Conservation (phyloP, 2,888 invertebrate species). For the Merodon equestris region DNA sequence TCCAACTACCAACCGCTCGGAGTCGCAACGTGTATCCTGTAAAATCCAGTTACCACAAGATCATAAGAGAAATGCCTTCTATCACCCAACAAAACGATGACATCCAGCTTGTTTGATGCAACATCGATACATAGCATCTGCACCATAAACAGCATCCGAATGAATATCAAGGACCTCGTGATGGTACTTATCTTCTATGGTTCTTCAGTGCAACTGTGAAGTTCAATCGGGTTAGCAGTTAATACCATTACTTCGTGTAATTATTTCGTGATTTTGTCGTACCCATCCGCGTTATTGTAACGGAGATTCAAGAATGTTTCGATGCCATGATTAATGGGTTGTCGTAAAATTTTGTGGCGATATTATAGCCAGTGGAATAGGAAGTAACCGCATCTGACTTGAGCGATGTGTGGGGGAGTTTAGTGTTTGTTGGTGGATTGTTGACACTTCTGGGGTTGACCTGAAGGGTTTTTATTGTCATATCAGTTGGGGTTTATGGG, state of each 20-base stretch:
- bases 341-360: not conserved
- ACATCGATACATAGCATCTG: slow-evolving; percentile 39
- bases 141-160: slow-evolving; percentile 53
- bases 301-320: not conserved
- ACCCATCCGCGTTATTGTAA: not conserved
- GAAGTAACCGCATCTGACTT: not conserved
- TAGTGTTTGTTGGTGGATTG: no score
- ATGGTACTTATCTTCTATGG: slow-evolving; percentile 58
- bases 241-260: slow-evolving; percentile 34
- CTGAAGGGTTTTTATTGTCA: no score
- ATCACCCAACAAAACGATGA: no score
- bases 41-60: no score
- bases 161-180: slow-evolving; percentile 52
- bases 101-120: slow-evolving; percentile 39
- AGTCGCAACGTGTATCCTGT: no score
- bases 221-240: slow-evolving; percentile 62
- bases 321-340: slow-evolving; percentile 10
- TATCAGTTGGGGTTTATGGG: no score
- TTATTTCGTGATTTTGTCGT: slow-evolving; percentile 28
- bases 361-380: not conserved
- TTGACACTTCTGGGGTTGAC: no score
- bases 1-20: no score
- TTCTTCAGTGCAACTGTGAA: slow-evolving; percentile 67
- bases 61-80: no score
- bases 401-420: no score